These are phyloP conservation scores for Tapera naevia DNA, from an alignment of 2,797 vertebrate species.

Conservation along the genomic window DNA sequence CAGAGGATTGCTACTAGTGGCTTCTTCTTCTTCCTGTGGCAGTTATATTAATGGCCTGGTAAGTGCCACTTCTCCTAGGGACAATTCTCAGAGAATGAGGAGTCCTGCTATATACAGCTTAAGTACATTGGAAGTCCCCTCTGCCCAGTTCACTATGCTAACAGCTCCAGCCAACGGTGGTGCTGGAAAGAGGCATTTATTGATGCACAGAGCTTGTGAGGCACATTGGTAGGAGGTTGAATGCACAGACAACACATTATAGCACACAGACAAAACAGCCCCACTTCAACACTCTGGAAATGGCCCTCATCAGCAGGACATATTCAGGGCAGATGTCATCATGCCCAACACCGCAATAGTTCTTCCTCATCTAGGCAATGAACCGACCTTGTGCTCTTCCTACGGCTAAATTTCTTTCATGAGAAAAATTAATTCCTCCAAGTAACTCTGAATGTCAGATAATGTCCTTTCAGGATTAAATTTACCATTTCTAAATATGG, in stretches of 20 bases:
- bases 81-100: background rate
- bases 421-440: background rate
- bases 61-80: slow-evolving; percentile 30
- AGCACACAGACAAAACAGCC: background rate
- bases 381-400: background rate
- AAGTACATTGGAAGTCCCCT: accelerated
- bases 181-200: accelerated
- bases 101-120: background rate
- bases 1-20: slow-evolving; percentile 93
- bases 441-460: background rate
- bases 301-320: background rate
- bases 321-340: accelerated
- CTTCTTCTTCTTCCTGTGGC: slow-evolving; percentile 87
- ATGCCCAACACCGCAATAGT: accelerated
- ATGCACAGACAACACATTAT: background rate
- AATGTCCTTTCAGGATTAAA: background rate
- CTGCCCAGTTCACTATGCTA: background rate
- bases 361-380: background rate
- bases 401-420: background rate
- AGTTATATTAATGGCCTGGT: slow-evolving; percentile 92
- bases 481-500: background rate
- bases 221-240: accelerated
- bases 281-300: accelerated
- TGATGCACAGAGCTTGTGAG: accelerated
- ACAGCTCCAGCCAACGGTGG: accelerated